phyloP scores from a whole-genome alignment of 2,113 vertebrate species.

The Ailurus styani region DNA sequence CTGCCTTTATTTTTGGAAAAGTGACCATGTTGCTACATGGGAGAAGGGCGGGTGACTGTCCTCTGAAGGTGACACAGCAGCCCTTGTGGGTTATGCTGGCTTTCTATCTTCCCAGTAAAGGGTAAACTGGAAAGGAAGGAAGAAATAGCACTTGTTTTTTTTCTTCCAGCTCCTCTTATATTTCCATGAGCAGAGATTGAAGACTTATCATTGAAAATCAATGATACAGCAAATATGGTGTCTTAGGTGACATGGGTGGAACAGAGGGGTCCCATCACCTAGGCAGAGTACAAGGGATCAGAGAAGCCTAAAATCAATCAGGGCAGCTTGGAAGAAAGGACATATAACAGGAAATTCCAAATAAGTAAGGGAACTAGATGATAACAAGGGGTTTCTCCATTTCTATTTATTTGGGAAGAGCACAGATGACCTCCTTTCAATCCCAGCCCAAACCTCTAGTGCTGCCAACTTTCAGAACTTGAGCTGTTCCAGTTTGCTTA shows the following conservation, averaged over 20 bases:
- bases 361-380: background rate
- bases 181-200: background rate
- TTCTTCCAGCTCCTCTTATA: background rate
- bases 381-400: background rate
- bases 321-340: background rate
- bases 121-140: constrained; percentile 7
- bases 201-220: constrained; percentile 12
- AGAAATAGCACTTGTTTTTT: background rate
- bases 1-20: constrained; percentile 75
- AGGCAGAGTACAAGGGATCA: background rate
- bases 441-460: background rate
- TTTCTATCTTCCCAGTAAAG: background rate
- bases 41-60: constrained; percentile 7
- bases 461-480: constrained; percentile 8
- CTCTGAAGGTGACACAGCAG: constrained; percentile 56
- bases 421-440: background rate
- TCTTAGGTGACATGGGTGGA: background rate
- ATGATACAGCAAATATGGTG: background rate
- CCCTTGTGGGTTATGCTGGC: background rate
- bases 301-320: background rate
- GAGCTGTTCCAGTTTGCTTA: constrained; percentile 7
- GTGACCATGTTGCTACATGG: constrained; percentile 57
- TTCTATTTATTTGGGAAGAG: constrained; percentile 1
- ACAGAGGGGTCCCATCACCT: background rate
- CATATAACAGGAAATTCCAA: background rate